A percentile compares a stretch with the other conserved stretches of the same genome.
These are phyloP conservation scores for Psephotus haematonotus DNA, from an alignment of 2,113 vertebrate species.

Conservation along the genomic window DNA sequence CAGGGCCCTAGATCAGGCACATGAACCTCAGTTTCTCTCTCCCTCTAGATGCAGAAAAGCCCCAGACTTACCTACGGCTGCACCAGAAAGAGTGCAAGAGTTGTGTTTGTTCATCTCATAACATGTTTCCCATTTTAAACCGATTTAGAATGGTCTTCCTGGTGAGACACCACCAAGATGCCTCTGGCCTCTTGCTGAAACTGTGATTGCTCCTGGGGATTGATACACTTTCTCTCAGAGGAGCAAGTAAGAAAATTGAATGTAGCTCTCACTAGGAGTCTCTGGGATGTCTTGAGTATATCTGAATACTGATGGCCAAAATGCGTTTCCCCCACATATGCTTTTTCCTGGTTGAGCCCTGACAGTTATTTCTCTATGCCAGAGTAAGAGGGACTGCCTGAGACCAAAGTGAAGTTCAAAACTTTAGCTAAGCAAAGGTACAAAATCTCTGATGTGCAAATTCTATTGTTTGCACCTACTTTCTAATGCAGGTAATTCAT, in stretches of 20 bases:
- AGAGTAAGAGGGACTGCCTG: neutral
- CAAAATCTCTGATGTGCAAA: neutral
- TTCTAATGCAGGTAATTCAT: neutral
- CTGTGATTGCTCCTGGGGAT: neutral
- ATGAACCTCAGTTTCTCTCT: neutral
- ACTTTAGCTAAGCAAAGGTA: neutral
- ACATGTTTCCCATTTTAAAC: neutral
- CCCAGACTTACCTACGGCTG: accelerated
- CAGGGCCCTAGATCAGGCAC: neutral
- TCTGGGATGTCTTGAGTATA: neutral
- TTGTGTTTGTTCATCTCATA: neutral
- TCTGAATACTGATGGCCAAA: neutral
- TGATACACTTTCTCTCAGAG: neutral
- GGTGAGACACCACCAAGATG: neutral
- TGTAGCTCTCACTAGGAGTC: neutral
- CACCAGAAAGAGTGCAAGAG: neutral
- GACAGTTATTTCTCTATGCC: neutral
- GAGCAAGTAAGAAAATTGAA: neutral
- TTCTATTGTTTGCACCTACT: neutral
- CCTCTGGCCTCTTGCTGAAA: neutral
- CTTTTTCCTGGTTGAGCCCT: neutral
- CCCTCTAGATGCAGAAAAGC: accelerated
- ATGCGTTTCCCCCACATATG: accelerated
- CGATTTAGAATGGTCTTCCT: neutral
- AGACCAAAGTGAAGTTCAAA: neutral